A percentile compares a stretch with the other conserved stretches of the same genome.
phyloP scores from a whole-genome alignment of 2,797 vertebrate genomes.

The Ispidina picta region DNA sequence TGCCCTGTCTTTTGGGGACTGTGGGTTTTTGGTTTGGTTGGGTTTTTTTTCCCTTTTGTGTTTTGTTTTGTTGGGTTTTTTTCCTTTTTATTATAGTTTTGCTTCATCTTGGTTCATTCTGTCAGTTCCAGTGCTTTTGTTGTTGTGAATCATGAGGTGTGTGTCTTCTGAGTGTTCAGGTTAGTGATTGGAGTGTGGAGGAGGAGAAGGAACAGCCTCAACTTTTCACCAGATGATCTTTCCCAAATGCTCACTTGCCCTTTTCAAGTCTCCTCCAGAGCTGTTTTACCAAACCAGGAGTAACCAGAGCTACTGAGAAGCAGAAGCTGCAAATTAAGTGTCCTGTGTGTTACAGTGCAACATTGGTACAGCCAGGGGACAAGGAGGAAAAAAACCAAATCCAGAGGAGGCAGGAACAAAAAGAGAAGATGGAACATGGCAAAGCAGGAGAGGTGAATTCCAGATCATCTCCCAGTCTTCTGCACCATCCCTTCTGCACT shows the following conservation, averaged over 20 bases:
- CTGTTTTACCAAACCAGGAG: not conserved
- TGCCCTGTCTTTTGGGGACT: not conserved
- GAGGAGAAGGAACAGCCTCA: not conserved
- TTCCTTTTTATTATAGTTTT: not conserved
- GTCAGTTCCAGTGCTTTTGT: not conserved
- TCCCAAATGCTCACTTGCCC: not conserved
- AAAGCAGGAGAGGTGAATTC: slow-evolving; percentile 36
- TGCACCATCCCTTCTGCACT: not conserved
- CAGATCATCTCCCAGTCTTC: slow-evolving; percentile 15
- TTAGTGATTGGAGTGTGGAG: not conserved
- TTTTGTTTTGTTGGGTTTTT: not conserved
- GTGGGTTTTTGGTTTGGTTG: too few species aligned
- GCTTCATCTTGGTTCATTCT: not conserved
- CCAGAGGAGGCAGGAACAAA: not conserved
- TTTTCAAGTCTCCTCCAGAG: not conserved
- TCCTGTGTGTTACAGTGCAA: not conserved
- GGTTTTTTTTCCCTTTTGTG: not conserved
- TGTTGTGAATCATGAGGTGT: not conserved
- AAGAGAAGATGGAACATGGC: not conserved
- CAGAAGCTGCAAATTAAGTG: slow-evolving; percentile 21
- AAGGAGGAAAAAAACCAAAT: slow-evolving; percentile 3
- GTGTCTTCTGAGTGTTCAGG: not conserved
- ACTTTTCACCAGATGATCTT: not conserved
- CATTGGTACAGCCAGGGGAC: not conserved
- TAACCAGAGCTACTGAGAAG: not conserved